These are phyloP conservation scores for Chelonus insularis DNA, from an alignment of 1,140 invertebrate species.

Conservation along the genomic window DNA sequence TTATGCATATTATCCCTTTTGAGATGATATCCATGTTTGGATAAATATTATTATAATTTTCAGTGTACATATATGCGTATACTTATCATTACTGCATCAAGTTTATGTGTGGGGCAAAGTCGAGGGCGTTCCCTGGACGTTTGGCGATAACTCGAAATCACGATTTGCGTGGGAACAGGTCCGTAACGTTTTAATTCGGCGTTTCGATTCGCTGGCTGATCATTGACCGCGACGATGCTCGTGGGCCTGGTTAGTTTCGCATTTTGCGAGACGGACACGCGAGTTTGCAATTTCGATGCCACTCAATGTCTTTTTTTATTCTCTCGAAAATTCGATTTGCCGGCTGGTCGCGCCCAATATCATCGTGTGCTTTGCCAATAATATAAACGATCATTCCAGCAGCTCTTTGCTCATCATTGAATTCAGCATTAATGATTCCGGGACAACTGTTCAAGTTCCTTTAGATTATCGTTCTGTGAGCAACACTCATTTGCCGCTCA, in stretches of 20 bases:
- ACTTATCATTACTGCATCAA: background rate
- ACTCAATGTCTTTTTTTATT: conserved; percentile 8
- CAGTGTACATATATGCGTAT: background rate
- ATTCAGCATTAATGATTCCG: too few species aligned
- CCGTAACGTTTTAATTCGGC: conserved; percentile 32
- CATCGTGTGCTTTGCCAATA: background rate
- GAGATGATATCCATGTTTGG: conserved; percentile 6
- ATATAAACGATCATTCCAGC: background rate
- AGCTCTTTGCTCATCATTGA: too few species aligned
- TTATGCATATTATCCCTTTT: background rate
- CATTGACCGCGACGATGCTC: conserved; percentile 37
- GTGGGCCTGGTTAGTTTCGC: conserved; percentile 32
- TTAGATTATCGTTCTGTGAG: too few species aligned
- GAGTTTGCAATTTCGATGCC: conserved; percentile 15
- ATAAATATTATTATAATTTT: conserved; percentile 5
- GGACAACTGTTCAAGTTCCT: too few species aligned
- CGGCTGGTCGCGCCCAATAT: conserved; percentile 14
- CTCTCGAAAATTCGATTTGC: conserved; percentile 24
- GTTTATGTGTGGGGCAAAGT: background rate
- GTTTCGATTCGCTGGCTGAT: conserved; percentile 30
- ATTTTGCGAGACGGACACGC: conserved; percentile 20
- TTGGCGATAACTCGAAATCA: conserved; percentile 22
- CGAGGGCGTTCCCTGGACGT: conserved; percentile 9
- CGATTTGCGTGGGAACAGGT: conserved; percentile 27
- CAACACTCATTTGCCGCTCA: too few species aligned